phyloP scores from a whole-genome alignment of 2,888 invertebrate genomes.

The Anthophora plumipes region DNA sequence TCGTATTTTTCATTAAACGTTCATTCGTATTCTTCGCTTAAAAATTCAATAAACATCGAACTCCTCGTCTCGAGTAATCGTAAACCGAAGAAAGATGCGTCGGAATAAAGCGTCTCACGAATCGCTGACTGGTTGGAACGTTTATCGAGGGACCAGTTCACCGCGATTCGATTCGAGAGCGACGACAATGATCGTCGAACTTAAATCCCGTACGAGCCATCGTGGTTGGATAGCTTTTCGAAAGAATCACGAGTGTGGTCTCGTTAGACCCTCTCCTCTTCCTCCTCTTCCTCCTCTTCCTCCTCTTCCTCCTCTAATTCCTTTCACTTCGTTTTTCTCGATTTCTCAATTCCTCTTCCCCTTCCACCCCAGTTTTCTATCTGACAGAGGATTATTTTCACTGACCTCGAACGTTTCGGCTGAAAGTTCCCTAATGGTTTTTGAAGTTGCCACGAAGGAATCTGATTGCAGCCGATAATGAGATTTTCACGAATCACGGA shows the following conservation, averaged over 20 bases:
- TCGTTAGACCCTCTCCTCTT: constrained; percentile 35
- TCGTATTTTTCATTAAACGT: too few species aligned
- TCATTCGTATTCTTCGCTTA: too few species aligned
- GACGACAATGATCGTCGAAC: constrained; percentile 35
- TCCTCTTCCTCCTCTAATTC: constrained; percentile 1
- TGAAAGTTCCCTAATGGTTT: constrained; percentile 31
- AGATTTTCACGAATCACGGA: constrained; percentile 47
- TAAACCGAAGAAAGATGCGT: neutral
- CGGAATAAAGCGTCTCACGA: neutral
- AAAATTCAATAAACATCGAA: neutral
- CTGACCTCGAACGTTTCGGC: constrained; percentile 22
- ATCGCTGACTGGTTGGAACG: constrained; percentile 39
- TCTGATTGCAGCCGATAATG: constrained; percentile 57
- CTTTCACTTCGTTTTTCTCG: neutral
- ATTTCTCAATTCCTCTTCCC: neutral
- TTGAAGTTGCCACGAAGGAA: constrained; percentile 40
- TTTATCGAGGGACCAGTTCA: constrained; percentile 38
- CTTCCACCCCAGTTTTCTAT: neutral
- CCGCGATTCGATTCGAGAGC: constrained; percentile 19
- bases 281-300: neutral
- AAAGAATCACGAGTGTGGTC: constrained; percentile 40
- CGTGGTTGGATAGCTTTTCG: constrained; percentile 41
- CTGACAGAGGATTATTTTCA: constrained; percentile 50
- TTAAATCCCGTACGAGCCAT: constrained; percentile 61
- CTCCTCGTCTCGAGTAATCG: neutral